Percentiles rank a stretch among this genome's conserved stretches.
These are phyloP conservation scores for Pungitius pungitius DNA, from an alignment of 2,113 vertebrate genomes.

Conservation along the genomic window DNA sequence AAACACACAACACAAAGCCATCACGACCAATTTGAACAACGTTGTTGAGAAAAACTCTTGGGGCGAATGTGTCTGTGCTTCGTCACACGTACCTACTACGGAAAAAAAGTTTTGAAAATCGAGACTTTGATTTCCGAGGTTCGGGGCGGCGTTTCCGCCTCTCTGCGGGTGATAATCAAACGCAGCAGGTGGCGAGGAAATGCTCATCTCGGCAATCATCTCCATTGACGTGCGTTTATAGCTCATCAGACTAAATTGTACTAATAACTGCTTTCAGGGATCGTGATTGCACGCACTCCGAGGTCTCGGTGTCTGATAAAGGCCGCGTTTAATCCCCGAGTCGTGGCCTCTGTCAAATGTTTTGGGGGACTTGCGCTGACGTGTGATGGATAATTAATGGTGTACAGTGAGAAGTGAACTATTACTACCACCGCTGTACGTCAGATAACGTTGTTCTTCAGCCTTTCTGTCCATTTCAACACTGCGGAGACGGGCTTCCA, in stretches of 20 bases:
- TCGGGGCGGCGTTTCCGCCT: conserved; percentile 61
- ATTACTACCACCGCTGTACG: not conserved
- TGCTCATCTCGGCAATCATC: conserved; percentile 80
- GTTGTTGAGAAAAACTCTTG: conserved; percentile 46
- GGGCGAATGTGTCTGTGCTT: conserved; percentile 14
- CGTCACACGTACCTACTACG: conserved; percentile 31
- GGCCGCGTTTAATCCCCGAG: conserved; percentile 54
- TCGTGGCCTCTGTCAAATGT: conserved; percentile 39
- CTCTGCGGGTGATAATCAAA: conserved; percentile 72
- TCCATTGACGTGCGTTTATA: conserved; percentile 81
- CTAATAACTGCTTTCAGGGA: conserved; percentile 79
- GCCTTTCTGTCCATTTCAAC: conserved; percentile 7
- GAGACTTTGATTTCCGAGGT: conserved; percentile 61
- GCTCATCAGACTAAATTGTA: conserved; percentile 84
- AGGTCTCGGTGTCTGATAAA: conserved; percentile 57
- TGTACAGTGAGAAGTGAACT: conserved; percentile 20
- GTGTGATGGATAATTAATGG: conserved; percentile 38
- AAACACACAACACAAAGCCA: conserved; percentile 22
- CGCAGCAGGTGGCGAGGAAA: conserved; percentile 82
- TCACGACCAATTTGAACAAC: conserved; percentile 47
- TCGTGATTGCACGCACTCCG: conserved; percentile 74
- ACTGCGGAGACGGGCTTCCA: not conserved
- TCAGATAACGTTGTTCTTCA: conserved; percentile 15
- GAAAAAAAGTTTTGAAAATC: conserved; percentile 58
- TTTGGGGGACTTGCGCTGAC: conserved; percentile 35